Conservation (phyloP, 2,113 vertebrate species). For the Manacus vitellinus region DNA sequence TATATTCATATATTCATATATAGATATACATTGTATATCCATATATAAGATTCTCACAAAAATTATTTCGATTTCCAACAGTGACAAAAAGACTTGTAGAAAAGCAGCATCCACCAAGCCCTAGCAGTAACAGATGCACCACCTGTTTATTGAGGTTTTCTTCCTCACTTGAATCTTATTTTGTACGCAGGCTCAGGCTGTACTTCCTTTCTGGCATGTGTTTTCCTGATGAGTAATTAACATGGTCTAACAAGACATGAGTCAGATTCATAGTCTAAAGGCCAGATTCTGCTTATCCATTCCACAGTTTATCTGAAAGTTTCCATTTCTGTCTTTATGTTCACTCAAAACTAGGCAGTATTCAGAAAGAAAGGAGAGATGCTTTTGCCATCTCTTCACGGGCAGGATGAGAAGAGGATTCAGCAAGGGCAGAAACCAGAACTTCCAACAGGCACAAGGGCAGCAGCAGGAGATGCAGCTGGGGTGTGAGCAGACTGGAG, state of each 20-base stretch:
- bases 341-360: not conserved
- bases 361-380: not conserved
- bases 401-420: not conserved
- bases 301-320: not conserved
- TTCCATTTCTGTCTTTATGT: not conserved
- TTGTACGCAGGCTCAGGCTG: not conserved
- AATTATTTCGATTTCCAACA: not conserved
- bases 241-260: not conserved
- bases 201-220: not conserved
- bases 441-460: rapidly evolving
- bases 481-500: not conserved
- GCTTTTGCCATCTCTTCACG: not conserved
- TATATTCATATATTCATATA: not conserved
- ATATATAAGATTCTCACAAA: not conserved
- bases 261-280: not conserved
- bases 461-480: not conserved
- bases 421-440: not conserved
- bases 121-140: not conserved
- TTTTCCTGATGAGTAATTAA: not conserved
- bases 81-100: not conserved
- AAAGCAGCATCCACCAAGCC: not conserved
- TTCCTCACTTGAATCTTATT: not conserved
- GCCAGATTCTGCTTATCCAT: not conserved
- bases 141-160: not conserved
- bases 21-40: not conserved